These are phyloP conservation scores for Cheilosia variabilis DNA, from an alignment of 2,888 invertebrate genomes.

Conservation along the genomic window DNA sequence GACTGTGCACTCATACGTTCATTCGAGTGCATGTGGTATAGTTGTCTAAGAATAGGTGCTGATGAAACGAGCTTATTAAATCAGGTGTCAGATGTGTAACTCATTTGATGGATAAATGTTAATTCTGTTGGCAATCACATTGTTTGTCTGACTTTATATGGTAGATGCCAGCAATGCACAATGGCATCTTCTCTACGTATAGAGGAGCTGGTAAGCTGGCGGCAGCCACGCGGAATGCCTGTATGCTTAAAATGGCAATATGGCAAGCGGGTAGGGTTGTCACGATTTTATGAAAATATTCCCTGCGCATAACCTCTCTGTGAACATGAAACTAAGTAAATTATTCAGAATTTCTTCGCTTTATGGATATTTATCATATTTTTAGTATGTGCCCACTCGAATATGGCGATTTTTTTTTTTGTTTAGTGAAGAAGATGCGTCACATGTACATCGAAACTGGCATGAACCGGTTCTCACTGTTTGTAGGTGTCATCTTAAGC, in stretches of 20 bases:
- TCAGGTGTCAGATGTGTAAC: conserved; percentile 71
- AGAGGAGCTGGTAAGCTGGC: conserved; percentile 29
- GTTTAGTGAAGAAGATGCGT: too few relatives aligned
- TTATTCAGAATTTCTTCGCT: conserved; percentile 42
- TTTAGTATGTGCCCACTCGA: background rate
- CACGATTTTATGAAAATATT: conserved; percentile 70
- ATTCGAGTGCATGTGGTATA: background rate
- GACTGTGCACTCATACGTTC: background rate
- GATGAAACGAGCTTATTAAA: conserved; percentile 53
- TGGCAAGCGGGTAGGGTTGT: conserved; percentile 61
- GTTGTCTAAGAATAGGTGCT: conserved; percentile 45
- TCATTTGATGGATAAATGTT: conserved; percentile 68
- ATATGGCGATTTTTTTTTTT: too few relatives aligned
- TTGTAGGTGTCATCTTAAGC: too few relatives aligned
- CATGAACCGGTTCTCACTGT: too few relatives aligned
- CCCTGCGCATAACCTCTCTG: conserved; percentile 21
- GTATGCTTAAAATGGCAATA: conserved; percentile 42
- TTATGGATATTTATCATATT: conserved; percentile 1
- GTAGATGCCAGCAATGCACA: conserved; percentile 24
- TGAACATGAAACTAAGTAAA: conserved; percentile 37
- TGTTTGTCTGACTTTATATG: conserved; percentile 38
- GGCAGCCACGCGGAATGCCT: conserved; percentile 18
- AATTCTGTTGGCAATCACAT: conserved; percentile 44
- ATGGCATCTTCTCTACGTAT: conserved; percentile 21
- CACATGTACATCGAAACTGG: too few relatives aligned